Base-by-base conservation (phyloP, 2,888 invertebrate genomes). In the Nomada fabriciana region DNA sequence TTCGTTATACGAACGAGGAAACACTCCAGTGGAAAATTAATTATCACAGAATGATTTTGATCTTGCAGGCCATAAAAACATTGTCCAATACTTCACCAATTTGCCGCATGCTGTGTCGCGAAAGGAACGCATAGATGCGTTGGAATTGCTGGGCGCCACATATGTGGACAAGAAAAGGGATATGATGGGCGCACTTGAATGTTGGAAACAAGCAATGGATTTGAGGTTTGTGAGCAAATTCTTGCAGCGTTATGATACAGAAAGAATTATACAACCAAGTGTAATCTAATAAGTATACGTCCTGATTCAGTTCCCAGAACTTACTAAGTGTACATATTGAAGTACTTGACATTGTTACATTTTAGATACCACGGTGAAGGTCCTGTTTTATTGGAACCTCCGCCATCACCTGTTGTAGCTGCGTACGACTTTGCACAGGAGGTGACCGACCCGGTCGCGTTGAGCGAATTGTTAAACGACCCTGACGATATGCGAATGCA, bases 401-500 rank as follows among this genome's bases (percentile, higher is more conserved):
- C 95, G 79, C 95, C 96, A 91, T 93, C 95, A 80, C 96, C 96
- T 3, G 96, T 96, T 55, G 97, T 98, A 84, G 96, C 97, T 83
- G 98, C 99, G 0, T 99, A 99, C 93, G 98, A 98, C 93, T 97
- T 96, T 93, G 97, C 97, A 0, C 95, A 95, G 69, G 99, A 99
- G 94, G 97, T 98, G 18, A 95, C 96, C 86, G 96, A 97, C 87
- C 94, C 96, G 64, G 97, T 97, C 72, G 96, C 97, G 80, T 94
- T 99, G 61, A 97, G 98, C 86, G 98, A 98, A 86, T 94, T 99
- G 64, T 96, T 98, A 74, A 97, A 97, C 10, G 98, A 99, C 94
- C 98, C 98, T 0, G 99, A 99, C 93, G 98, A 97, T 88, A 98
- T 99, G 97, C 95, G 98, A 90, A 99, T 99, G 98, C 99, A 98